These are phyloP conservation scores for Pantherophis alleghaniensis DNA, from an alignment of 2,797 vertebrate species.

Conservation along the genomic window DNA sequence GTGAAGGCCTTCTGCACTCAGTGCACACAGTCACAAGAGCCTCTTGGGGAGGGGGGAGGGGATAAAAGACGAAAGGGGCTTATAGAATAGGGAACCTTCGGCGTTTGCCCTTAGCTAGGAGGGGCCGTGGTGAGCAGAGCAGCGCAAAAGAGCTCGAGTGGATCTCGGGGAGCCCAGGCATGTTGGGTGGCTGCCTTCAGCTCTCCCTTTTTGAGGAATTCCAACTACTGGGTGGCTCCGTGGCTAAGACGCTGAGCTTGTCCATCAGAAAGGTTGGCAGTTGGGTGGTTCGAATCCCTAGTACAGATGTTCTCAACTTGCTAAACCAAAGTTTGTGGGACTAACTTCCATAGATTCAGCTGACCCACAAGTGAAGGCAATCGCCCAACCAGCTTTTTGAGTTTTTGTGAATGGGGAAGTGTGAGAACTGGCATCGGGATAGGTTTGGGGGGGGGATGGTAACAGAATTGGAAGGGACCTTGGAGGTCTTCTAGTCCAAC, in stretches of 20 bases:
- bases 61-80: not conserved
- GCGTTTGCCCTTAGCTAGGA: not conserved
- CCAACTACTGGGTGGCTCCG: not conserved
- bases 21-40: not conserved
- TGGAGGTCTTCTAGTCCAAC: not conserved
- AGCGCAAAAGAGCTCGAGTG: accelerated
- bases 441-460: no score
- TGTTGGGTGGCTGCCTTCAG: not conserved
- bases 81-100: not conserved
- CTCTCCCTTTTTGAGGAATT: not conserved
- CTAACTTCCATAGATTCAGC: not conserved
- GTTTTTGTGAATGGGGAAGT: not conserved
- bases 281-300: no score
- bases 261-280: no score
- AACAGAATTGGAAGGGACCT: not conserved
- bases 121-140: not conserved
- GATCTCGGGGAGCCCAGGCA: not conserved
- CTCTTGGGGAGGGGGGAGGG: not conserved
- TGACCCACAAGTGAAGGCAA: not conserved
- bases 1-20: not conserved
- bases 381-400: not conserved
- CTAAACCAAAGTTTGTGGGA: not conserved
- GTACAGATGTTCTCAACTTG: not conserved
- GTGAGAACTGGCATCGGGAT: not conserved
- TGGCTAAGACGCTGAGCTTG: no score